Evolutionary conservation across 2,113 vertebrate genomes (phyloP).

Genomic region (Ophthalmolycus amberensis): DNA sequence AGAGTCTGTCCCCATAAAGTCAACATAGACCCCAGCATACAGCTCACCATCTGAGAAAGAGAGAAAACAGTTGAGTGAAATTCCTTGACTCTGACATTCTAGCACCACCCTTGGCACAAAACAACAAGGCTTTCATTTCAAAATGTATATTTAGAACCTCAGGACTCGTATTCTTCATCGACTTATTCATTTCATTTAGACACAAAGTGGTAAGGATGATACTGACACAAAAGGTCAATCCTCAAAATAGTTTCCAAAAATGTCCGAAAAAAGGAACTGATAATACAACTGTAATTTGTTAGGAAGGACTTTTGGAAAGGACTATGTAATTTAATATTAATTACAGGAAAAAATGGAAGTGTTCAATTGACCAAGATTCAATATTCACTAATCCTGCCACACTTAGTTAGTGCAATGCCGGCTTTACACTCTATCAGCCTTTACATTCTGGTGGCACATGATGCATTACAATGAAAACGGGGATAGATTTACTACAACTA

Average conservation of each 20-base stretch:
- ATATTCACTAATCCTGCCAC: not conserved
- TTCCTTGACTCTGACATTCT: constrained; percentile 54
- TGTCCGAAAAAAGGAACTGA: not conserved
- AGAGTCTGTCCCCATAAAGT: constrained; percentile 99
- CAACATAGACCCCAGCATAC: constrained; percentile 96
- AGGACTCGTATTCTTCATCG: constrained; percentile 19
- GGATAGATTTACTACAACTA: not conserved
- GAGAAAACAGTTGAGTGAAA: constrained; percentile 52
- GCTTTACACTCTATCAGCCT: not conserved
- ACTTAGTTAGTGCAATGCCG: not conserved
- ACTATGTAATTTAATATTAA: not conserved
- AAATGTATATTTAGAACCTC: constrained; percentile 32
- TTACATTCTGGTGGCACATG: not conserved
- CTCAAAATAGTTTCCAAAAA: not conserved
- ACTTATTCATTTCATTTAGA: constrained; percentile 14
- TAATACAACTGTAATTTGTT: not conserved
- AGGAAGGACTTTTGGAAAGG: not conserved
- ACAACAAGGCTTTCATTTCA: constrained; percentile 42
- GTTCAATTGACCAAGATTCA: not conserved
- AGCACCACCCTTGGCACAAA: constrained; percentile 58
- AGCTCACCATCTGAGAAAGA: constrained; percentile 92
- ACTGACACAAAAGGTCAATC: not conserved
- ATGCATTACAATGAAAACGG: not conserved
- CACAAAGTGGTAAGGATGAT: not conserved
- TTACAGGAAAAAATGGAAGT: not conserved